Evolutionary conservation across 2,797 vertebrate genomes (phyloP).

Genomic region (Sebastes miniatus): DNA sequence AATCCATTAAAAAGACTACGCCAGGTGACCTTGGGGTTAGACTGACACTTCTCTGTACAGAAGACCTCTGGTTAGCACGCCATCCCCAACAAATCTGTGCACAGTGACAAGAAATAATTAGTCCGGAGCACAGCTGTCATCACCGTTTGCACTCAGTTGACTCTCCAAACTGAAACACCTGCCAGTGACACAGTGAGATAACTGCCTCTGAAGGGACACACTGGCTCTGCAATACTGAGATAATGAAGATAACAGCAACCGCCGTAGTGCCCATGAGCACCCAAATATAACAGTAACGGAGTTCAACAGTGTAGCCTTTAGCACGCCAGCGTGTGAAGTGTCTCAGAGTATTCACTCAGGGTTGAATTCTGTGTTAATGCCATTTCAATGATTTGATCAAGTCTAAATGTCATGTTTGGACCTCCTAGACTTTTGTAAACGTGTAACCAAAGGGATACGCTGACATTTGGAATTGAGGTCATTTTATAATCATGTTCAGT

Average conservation of each 20-base stretch:
- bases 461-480: constrained; percentile 2
- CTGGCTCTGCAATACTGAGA: constrained; percentile 14
- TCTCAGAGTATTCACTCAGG: neutral
- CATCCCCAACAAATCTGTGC: constrained; percentile 43
- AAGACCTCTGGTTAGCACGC: constrained; percentile 25
- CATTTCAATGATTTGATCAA: constrained; percentile 15
- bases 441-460: neutral
- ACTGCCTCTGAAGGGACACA: constrained; percentile 26
- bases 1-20: constrained; percentile 8
- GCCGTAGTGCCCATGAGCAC: constrained; percentile 3
- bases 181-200: constrained; percentile 41
- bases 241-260: constrained; percentile 13
- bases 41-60: constrained; percentile 22
- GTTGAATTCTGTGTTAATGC: neutral
- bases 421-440: neutral
- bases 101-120: constrained; percentile 64
- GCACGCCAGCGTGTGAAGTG: neutral
- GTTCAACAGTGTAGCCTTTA: neutral
- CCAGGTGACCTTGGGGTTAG: constrained; percentile 29
- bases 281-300: neutral
- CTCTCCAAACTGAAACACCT: constrained; percentile 57
- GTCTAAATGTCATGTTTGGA: constrained; percentile 29
- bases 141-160: constrained; percentile 58
- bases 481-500: constrained; percentile 3
- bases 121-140: constrained; percentile 50